Conservation (phyloP, 2,797 vertebrate species). For the Poeciliopsis paucimaculata region DNA sequence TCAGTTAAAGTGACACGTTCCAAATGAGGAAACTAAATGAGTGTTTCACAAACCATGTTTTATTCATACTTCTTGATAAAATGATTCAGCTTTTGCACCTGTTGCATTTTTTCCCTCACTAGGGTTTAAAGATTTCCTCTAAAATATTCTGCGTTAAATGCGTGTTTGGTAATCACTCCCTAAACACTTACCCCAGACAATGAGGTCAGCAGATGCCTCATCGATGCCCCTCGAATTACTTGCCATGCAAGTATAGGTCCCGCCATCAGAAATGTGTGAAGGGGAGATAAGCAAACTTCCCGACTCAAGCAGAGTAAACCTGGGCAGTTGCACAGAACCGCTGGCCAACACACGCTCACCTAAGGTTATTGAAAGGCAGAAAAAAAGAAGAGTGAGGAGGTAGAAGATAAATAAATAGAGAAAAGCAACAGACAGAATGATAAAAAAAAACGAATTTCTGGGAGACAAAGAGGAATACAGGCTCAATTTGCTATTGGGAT, state of each 20-base stretch:
- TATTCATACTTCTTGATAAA: slow-evolving; percentile 12
- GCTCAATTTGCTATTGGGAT: too few species aligned
- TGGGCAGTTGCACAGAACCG: slow-evolving; percentile 92
- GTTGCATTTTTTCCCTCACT: neutral
- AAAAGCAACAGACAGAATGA: slow-evolving; percentile 4
- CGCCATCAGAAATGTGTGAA: slow-evolving; percentile 88
- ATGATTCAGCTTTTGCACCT: neutral
- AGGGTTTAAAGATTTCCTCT: neutral
- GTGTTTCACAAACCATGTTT: slow-evolving; percentile 18
- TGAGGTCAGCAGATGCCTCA: slow-evolving; percentile 90
- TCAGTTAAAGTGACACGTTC: slow-evolving; percentile 45
- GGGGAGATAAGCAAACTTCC: slow-evolving; percentile 95
- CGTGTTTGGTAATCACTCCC: neutral
- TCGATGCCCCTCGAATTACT: slow-evolving; percentile 96
- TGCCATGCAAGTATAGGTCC: slow-evolving; percentile 93
- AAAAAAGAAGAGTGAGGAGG: neutral
- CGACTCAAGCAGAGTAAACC: slow-evolving; percentile 94
- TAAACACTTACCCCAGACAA: slow-evolving; percentile 89
- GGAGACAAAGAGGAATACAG: too few species aligned
- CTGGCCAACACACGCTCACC: slow-evolving; percentile 93
- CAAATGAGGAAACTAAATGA: slow-evolving; percentile 24
- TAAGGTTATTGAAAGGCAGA: slow-evolving; percentile 43
- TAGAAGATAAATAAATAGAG: neutral
- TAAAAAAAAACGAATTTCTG: neutral
- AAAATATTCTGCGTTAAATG: neutral